These are phyloP conservation scores for Hyles euphorbiae DNA, from an alignment of 1,140 invertebrate species.

Conservation along the genomic window DNA sequence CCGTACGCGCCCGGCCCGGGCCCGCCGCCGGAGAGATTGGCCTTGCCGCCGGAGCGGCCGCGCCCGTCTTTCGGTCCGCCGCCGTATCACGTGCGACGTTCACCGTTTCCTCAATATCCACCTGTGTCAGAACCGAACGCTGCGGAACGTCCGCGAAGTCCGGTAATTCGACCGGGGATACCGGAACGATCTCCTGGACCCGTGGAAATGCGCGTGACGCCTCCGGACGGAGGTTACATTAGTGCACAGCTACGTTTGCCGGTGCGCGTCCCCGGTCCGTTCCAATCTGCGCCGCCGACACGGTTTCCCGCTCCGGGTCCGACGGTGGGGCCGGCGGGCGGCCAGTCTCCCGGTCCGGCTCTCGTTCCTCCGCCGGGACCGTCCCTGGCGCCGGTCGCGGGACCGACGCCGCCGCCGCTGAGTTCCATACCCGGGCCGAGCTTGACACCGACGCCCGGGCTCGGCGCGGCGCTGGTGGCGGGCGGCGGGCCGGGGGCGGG, in stretches of 20 bases:
- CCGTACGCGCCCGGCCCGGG: conserved; percentile 48
- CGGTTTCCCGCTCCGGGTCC: too few species aligned
- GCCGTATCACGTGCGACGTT: conserved; percentile 52
- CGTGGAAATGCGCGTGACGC: too few species aligned
- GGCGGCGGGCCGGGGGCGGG: conserved; percentile 12
- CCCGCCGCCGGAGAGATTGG: conserved; percentile 10
- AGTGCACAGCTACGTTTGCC: conserved; percentile 30
- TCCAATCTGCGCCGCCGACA: too few species aligned
- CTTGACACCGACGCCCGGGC: conserved; percentile 48
- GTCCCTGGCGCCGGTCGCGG: conserved; percentile 32
- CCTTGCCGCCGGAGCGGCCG: background rate
- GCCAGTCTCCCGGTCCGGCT: conserved; percentile 35
- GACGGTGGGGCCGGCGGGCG: too few species aligned
- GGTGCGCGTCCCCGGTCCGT: conserved; percentile 9
- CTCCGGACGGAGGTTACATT: too few species aligned
- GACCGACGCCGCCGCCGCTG: conserved; percentile 20
- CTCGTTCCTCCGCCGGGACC: conserved; percentile 55
- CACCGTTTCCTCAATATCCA: conserved; percentile 8
- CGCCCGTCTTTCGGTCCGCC: conserved; percentile 31
- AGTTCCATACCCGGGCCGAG: conserved; percentile 22
- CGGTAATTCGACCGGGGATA: conserved; percentile 40
- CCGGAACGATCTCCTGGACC: conserved; percentile 37
- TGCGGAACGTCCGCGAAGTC: background rate
- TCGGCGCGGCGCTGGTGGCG: conserved; percentile 55
- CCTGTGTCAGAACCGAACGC: background rate